phyloP scores from a whole-genome alignment of 2,797 vertebrate genomes.

The Gallirallus australis region DNA sequence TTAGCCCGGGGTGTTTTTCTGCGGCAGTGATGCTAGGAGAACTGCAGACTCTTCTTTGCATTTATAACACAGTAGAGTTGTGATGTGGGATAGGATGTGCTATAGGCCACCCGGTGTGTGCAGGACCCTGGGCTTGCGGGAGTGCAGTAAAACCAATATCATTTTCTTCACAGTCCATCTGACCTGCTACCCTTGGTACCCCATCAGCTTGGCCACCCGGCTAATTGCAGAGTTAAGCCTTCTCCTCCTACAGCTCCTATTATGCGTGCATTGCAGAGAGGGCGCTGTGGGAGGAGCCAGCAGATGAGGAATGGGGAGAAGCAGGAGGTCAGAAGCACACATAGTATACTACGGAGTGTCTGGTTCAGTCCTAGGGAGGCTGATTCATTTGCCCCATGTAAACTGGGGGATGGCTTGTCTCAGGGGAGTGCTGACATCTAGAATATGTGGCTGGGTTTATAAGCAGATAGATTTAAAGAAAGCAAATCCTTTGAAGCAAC shows the following conservation, averaged over 20 bases:
- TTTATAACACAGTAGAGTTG: background rate
- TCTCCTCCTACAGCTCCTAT: background rate
- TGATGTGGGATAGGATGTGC: background rate
- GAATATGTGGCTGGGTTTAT: background rate
- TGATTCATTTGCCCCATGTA: background rate
- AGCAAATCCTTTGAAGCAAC: background rate
- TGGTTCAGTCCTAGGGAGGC: background rate
- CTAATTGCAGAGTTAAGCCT: background rate
- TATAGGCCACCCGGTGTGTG: accelerated
- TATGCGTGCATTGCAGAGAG: accelerated
- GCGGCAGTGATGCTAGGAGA: background rate
- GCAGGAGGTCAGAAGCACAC: background rate
- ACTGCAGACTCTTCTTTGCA: background rate
- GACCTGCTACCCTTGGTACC: background rate
- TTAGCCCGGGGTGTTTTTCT: background rate
- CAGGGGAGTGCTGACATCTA: background rate
- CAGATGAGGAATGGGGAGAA: background rate
- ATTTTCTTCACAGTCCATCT: background rate
- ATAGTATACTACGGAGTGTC: background rate
- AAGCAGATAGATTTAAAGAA: background rate
- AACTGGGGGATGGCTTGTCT: background rate
- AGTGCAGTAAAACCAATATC: background rate
- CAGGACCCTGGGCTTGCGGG: background rate
- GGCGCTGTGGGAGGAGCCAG: background rate
- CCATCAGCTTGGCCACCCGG: accelerated